Evolutionary conservation across 2,888 invertebrate species (phyloP).

Genomic region (Nephrocerus scutellatus): DNA sequence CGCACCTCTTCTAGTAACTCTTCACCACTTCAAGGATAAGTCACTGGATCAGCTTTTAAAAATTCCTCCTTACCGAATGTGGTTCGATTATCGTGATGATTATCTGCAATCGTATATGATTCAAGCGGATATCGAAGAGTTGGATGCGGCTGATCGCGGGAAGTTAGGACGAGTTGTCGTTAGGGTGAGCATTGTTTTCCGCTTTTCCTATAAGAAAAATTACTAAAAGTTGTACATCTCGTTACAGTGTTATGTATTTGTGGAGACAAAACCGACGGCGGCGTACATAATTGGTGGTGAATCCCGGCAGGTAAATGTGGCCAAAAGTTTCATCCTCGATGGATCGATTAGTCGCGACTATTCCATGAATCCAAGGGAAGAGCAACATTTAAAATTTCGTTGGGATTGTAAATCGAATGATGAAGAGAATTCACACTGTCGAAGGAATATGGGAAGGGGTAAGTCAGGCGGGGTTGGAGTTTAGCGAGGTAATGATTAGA

Average conservation of each 20-base stretch:
- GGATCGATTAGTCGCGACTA: constrained; percentile 26
- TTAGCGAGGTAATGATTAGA: too few relatives aligned
- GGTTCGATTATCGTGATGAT: constrained; percentile 25
- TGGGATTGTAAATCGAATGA: constrained; percentile 27
- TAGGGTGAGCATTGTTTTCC: too few relatives aligned
- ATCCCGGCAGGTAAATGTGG: constrained; percentile 17
- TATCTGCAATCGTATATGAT: constrained; percentile 23
- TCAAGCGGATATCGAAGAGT: constrained; percentile 16
- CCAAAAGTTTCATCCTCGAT: constrained; percentile 18
- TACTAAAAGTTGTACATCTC: background rate
- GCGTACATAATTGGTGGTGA: constrained; percentile 24
- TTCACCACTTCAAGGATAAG: too few relatives aligned
- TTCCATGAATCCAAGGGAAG: constrained; percentile 14
- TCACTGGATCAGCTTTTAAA: too few relatives aligned
- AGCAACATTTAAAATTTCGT: constrained; percentile 21
- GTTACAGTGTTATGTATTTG: constrained; percentile 26
- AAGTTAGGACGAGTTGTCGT: constrained; percentile 6
- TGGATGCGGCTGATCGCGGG: background rate
- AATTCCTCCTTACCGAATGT: constrained; percentile 23
- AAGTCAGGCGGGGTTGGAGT: too few relatives aligned
- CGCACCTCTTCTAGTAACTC: too few relatives aligned
- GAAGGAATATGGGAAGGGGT: constrained; percentile 17
- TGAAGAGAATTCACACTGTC: constrained; percentile 12
- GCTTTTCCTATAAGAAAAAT: too few relatives aligned
- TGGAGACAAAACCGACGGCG: constrained; percentile 21